Conservation (phyloP, 2,113 vertebrate genomes). For the Physeter macrocephalus region DNA sequence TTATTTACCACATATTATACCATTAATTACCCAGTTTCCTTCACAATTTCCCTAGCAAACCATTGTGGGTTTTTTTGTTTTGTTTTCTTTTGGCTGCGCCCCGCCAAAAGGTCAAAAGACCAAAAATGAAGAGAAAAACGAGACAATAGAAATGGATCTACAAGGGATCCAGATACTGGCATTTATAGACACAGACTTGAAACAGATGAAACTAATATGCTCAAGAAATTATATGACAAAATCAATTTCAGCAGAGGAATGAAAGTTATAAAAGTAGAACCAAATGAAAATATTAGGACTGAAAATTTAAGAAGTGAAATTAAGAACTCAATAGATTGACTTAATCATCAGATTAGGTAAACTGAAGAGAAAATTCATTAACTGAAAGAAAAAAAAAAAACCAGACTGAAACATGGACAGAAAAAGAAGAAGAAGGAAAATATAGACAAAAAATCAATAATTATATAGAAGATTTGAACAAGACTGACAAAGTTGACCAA, state of each 20-base stretch:
- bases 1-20: background rate
- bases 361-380: background rate
- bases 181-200: background rate
- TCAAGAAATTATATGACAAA: background rate
- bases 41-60: background rate
- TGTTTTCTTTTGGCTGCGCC: background rate
- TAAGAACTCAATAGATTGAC: background rate
- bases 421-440: background rate
- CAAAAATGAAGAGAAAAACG: background rate
- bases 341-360: background rate
- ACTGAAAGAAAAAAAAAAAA: background rate
- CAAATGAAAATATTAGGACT: background rate
- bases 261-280: constrained; percentile 2
- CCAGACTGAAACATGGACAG: background rate
- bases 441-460: background rate
- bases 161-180: background rate
- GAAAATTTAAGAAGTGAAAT: background rate
- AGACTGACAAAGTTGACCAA: background rate
- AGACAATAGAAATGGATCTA: background rate
- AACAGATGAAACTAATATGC: background rate
- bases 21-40: background rate
- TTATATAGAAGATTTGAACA: background rate
- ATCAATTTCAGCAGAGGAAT: background rate
- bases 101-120: background rate
- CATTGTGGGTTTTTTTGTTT: background rate